Evolutionary conservation across 2,888 invertebrate species (phyloP).

Genomic region (Leptopilina drosophilae): DNA sequence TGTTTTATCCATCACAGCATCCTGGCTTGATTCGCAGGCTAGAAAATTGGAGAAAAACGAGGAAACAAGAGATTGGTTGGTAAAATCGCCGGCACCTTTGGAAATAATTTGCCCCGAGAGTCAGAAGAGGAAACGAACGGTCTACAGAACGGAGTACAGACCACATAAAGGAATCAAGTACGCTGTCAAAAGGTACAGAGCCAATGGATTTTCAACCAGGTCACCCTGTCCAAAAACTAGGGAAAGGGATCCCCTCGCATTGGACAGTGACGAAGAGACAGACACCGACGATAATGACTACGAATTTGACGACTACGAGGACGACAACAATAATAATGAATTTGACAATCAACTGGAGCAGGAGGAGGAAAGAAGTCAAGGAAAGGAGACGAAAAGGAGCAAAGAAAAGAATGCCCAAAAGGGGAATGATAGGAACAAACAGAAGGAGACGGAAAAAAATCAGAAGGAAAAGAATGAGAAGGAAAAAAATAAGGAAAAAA

Average conservation of each 20-base stretch:
- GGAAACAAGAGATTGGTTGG: conserved; percentile 3
- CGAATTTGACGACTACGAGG: not conserved
- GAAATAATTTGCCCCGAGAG: not conserved
- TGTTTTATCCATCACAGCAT: not conserved
- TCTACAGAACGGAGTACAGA: not conserved
- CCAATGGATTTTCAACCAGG: conserved; percentile 8
- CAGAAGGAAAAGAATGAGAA: too few species aligned
- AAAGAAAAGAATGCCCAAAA: too few species aligned
- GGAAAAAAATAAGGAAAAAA: too few species aligned
- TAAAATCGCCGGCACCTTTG: conserved; percentile 6
- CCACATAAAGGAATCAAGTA: not conserved
- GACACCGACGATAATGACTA: not conserved
- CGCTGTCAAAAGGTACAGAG: conserved; percentile 6
- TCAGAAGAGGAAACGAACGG: not conserved
- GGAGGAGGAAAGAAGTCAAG: too few species aligned
- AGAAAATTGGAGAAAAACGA: not conserved
- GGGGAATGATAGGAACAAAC: too few species aligned
- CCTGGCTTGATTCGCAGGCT: not conserved
- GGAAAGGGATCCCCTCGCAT: not conserved
- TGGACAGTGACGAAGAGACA: not conserved
- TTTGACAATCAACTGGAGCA: not conserved
- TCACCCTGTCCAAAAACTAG: not conserved
- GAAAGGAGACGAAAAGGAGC: too few species aligned
- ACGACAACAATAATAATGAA: not conserved
- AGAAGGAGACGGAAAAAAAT: too few species aligned